Evolutionary conservation across 2,888 invertebrate species (phyloP).

Genomic region (Harmothoe impar): DNA sequence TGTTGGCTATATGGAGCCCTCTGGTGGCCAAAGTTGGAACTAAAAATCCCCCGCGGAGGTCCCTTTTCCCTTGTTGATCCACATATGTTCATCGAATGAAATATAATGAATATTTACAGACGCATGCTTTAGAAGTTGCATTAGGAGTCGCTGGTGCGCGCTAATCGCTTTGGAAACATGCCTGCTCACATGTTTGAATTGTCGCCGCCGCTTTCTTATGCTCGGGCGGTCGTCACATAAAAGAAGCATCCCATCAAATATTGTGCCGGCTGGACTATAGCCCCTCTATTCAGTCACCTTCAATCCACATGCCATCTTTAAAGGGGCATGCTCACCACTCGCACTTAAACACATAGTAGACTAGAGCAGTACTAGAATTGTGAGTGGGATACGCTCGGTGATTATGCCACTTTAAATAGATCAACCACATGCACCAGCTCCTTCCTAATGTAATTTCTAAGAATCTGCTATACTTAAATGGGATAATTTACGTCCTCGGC

Average conservation of each 20-base stretch:
- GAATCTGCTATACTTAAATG: background rate
- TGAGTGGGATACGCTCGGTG: too few species aligned
- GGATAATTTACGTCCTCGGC: background rate
- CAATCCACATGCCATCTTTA: background rate
- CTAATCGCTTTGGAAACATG: background rate
- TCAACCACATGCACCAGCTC: background rate
- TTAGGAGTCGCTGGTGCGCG: background rate
- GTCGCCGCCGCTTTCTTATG: background rate
- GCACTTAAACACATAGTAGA: too few species aligned
- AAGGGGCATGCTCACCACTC: too few species aligned
- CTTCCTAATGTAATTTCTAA: background rate
- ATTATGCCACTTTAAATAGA: too few species aligned
- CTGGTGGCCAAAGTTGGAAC: too few species aligned
- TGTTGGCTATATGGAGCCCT: too few species aligned
- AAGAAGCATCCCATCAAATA: background rate
- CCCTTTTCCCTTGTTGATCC: too few species aligned
- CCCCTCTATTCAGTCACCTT: background rate
- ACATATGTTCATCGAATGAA: background rate
- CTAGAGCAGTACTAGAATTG: too few species aligned
- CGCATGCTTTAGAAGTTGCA: background rate
- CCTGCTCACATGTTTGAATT: constrained; percentile 29
- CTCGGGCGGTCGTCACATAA: background rate
- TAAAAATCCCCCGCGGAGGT: too few species aligned
- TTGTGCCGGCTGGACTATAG: background rate
- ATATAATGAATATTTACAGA: constrained; percentile 7